Evolutionary conservation across 1,140 invertebrate species (phyloP), one percentile per base, ranked within the genome.

Genomic region (Saccostrea echinata): DNA sequence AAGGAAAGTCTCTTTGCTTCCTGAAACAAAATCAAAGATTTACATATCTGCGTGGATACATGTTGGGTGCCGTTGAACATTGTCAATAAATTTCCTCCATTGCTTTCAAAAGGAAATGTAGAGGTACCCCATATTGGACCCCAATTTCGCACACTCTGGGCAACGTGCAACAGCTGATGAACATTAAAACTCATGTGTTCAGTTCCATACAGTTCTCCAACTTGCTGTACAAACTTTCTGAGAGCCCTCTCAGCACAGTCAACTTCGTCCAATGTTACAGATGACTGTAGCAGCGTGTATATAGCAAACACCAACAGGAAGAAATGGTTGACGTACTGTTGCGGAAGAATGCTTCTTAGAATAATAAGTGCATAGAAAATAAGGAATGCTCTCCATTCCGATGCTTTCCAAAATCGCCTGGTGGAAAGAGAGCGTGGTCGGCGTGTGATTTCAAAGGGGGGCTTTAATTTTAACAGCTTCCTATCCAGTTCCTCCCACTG

Each of bases 91-190:
- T 84, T 27, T 30, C 88, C 90, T 88, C 88, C 86, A 6, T 81
- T 55, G 80, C 80, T 80, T 64, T 90, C 90, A 87, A 85, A 90
- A 16, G 84, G 64, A 84, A 90, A 89, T 85, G 80, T 88, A 30
- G 88, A 89, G 30, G 84, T 76, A 12, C n/a, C 35, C 88, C 90
- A 90, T 27, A 88, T 51, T 55, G 85, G 90, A 18, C 90, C 90
- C 71, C 88, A 81, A n/a, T 90, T 83, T 52, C 51, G 33, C 18
- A 87, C 90, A 57, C 43, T 43, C 35, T 43, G 35, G 35, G 85
- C 9, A 12, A 90, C 55, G 61, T 89, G 87, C 8, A 89, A 24
- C 11, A 90, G 81, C 51, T 61, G 33, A 85, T 90, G 89, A 18
- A 89, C 21, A 80, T 89, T 90, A 6, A 87, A 57, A 2, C 84